phyloP scores from a whole-genome alignment of 2,888 invertebrate genomes.

The Drosophila kokeensis region DNA sequence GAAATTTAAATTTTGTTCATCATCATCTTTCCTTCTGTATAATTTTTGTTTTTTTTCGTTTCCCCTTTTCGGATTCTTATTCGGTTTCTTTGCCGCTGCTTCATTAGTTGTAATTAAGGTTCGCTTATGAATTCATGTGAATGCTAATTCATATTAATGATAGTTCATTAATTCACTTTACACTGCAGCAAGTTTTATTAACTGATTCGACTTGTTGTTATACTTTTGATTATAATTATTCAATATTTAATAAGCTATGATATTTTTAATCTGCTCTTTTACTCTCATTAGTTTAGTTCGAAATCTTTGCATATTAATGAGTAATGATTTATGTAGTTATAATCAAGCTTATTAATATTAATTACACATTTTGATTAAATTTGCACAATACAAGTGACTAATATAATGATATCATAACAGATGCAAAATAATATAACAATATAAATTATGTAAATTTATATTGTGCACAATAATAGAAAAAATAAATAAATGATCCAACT shows the following conservation, averaged over 20 bases:
- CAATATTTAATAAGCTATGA: background rate
- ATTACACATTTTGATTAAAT: background rate
- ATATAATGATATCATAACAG: slow-evolving; percentile 33
- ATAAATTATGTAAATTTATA: background rate
- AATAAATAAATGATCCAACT: background rate
- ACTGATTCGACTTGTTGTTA: slow-evolving; percentile 4
- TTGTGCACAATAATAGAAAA: background rate
- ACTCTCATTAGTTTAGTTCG: slow-evolving; percentile 4
- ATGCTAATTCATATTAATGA: slow-evolving; percentile 32
- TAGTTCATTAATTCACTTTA: slow-evolving; percentile 48
- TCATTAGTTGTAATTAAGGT: slow-evolving; percentile 52
- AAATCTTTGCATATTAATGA: slow-evolving; percentile 20
- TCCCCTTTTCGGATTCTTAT: slow-evolving; percentile 30
- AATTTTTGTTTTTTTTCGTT: slow-evolving; percentile 16
- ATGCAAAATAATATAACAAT: background rate
- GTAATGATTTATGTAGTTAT: slow-evolving; percentile 27
- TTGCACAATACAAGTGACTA: slow-evolving; percentile 11
- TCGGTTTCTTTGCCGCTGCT: slow-evolving; percentile 35
- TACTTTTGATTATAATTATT: slow-evolving; percentile 19
- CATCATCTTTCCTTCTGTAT: background rate
- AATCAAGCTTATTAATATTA: slow-evolving; percentile 13
- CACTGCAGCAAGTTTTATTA: slow-evolving; percentile 6
- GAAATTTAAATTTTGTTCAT: slow-evolving; percentile 43
- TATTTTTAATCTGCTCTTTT: background rate
- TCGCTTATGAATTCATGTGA: slow-evolving; percentile 37